Base-by-base conservation (phyloP, 2,888 invertebrate species). In the Melangyna quadrimaculata region DNA sequence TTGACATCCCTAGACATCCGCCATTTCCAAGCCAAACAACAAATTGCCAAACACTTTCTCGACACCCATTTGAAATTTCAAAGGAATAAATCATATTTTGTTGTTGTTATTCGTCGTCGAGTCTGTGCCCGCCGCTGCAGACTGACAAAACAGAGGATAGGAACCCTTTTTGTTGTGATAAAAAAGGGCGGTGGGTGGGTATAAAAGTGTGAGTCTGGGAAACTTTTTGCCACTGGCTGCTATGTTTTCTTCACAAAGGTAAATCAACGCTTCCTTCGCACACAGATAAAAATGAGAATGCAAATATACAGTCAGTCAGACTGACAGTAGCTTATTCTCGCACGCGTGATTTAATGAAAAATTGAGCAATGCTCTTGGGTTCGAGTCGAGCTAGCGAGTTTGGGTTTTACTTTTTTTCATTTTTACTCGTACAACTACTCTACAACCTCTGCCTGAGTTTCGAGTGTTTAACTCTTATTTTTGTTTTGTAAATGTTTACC, bases 31-130 rank as follows among this genome's bases (percentile, higher is more conserved):
- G 48, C 45, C 69, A 71, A 79, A 80, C 61, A 83, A 73, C 78
- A 72, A 79, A 75, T 67, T 67, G 65, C 45, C 75, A 72, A 78
- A 83, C 43, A 63, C 32, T 32, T 35, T 24, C 22, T 35, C 24
- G n/a, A 61, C 63, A 59, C 67, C 35, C 19, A 45, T 65, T 72
- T 53, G 40, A 43, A 53, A 72, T 61, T 80, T 80, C 75, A 72
- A 79, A 84, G 75, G 65, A 72, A 79, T 80, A 84, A 84, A 84
- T 84, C 84, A 79, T 78, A n/a, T 73, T 70, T 73, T 77, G 75
- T 40, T 45, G 12, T 61, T 32, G n/a, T 51, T 27, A 14, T 35
- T 37, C 37, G 4, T 61, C 7, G 59, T 22, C 6, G 22, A 59
- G 43, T 45, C 43, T 29, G 29, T 29, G 12, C 12, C 3, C 27